These are phyloP conservation scores for Tachystola acroxantha DNA, from an alignment of 2,888 invertebrate species.

Conservation along the genomic window DNA sequence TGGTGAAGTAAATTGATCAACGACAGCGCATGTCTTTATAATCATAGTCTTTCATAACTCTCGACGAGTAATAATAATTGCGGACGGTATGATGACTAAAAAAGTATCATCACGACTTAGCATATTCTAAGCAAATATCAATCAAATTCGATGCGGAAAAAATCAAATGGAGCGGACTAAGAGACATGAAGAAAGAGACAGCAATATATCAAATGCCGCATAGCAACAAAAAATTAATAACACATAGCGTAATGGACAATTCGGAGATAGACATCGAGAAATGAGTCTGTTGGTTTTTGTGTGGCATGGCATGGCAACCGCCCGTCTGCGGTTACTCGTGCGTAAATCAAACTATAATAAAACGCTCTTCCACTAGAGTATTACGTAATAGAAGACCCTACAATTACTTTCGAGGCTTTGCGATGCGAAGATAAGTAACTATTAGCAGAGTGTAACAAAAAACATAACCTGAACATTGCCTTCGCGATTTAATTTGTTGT, in stretches of 20 bases:
- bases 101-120: not conserved
- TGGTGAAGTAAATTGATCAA: conserved; percentile 38
- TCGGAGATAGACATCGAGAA: conserved; percentile 17
- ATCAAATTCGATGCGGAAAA: not conserved
- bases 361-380: conserved; percentile 29
- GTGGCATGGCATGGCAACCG: conserved; percentile 16
- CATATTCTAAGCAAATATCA: conserved; percentile 1
- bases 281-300: conserved; percentile 25
- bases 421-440: conserved; percentile 36
- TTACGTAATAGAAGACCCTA: conserved; percentile 26
- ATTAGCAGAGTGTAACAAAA: conserved; percentile 22
- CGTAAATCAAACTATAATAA: conserved; percentile 45
- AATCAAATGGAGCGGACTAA: not conserved
- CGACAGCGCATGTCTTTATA: conserved; percentile 14
- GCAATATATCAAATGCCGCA: not conserved
- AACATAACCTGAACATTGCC: conserved; percentile 19
- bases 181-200: not conserved
- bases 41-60: conserved; percentile 11
- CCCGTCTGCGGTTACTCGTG: conserved; percentile 35
- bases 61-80: conserved; percentile 15
- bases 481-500: conserved; percentile 16
- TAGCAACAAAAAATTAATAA: conserved; percentile 7
- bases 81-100: conserved; percentile 6
- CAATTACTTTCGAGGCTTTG: conserved; percentile 22
- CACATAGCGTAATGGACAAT: conserved; percentile 6